Evolutionary conservation across 2,888 invertebrate genomes (phyloP).

Genomic region (Antitype chi): DNA sequence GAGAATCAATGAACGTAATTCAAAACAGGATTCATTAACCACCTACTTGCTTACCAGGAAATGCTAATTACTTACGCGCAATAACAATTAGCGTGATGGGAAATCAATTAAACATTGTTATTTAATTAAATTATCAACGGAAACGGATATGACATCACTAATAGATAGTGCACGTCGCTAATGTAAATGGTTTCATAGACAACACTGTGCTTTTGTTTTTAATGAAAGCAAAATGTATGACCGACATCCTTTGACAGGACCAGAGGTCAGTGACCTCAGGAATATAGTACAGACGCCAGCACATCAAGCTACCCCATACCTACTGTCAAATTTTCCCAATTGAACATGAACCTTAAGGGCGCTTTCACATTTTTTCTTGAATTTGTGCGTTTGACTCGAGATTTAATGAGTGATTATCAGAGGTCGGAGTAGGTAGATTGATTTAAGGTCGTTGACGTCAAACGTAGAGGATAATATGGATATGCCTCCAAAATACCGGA

Average conservation of each 20-base stretch:
- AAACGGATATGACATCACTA: slow-evolving; percentile 41
- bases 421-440: too few relatives aligned
- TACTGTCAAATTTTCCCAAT: too few relatives aligned
- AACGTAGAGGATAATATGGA: too few relatives aligned
- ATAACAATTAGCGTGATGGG: slow-evolving; percentile 10
- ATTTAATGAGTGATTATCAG: too few relatives aligned
- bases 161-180: slow-evolving; percentile 21
- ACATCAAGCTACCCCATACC: too few relatives aligned
- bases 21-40: too few relatives aligned
- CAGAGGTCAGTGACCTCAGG: neutral
- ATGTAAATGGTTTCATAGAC: slow-evolving; percentile 24
- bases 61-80: neutral
- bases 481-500: too few relatives aligned
- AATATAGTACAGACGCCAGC: neutral
- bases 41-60: neutral
- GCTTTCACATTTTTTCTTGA: too few relatives aligned
- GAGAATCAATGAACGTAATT: too few relatives aligned
- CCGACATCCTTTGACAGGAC: slow-evolving; percentile 4
- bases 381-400: too few relatives aligned
- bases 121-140: slow-evolving; percentile 44
- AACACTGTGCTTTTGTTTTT: slow-evolving; percentile 12
- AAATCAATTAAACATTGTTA: slow-evolving; percentile 19
- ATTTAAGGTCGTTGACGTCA: too few relatives aligned
- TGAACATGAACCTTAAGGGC: too few relatives aligned
- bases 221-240: neutral